Percentiles rank a stretch among this genome's conserved stretches.
These are phyloP conservation scores for Eonycteris spelaea DNA, from an alignment of 2,113 vertebrate species.

Conservation along the genomic window DNA sequence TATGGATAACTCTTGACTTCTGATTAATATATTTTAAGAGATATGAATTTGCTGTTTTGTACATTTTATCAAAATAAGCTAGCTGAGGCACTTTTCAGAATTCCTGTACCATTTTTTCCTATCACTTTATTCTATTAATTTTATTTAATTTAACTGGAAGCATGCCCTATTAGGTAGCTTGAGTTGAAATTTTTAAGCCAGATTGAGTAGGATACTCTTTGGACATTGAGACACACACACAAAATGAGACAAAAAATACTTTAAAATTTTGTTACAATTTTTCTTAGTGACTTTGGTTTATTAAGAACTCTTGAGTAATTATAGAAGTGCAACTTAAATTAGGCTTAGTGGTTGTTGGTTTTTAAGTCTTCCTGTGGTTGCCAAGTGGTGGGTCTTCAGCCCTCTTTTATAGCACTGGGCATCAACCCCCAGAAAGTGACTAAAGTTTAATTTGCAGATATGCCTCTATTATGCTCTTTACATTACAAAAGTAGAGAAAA, in stretches of 20 bases:
- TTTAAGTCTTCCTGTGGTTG: background rate
- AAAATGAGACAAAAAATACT: background rate
- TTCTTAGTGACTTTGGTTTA: constrained; percentile 18
- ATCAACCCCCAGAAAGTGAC: constrained; percentile 46
- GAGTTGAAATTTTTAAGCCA: constrained; percentile 8
- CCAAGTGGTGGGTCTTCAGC: background rate
- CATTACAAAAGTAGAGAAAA: background rate
- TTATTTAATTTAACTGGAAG: constrained; percentile 22
- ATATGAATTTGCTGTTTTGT: constrained; percentile 60
- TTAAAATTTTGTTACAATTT: background rate
- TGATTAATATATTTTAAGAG: constrained; percentile 53
- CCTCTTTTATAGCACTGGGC: constrained; percentile 2
- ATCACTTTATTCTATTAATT: background rate
- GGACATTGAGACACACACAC: background rate
- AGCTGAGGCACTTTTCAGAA: background rate
- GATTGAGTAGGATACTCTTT: background rate
- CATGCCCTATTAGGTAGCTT: background rate
- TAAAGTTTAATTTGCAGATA: background rate
- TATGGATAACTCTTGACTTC: background rate
- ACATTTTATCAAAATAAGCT: constrained; percentile 55
- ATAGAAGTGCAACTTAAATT: background rate
- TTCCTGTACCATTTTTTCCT: background rate
- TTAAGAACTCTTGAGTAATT: background rate
- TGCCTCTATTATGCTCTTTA: background rate
- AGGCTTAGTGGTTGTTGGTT: background rate